phyloP scores from a whole-genome alignment of 2,797 vertebrate genomes.

The Sphenopsis melanotis region DNA sequence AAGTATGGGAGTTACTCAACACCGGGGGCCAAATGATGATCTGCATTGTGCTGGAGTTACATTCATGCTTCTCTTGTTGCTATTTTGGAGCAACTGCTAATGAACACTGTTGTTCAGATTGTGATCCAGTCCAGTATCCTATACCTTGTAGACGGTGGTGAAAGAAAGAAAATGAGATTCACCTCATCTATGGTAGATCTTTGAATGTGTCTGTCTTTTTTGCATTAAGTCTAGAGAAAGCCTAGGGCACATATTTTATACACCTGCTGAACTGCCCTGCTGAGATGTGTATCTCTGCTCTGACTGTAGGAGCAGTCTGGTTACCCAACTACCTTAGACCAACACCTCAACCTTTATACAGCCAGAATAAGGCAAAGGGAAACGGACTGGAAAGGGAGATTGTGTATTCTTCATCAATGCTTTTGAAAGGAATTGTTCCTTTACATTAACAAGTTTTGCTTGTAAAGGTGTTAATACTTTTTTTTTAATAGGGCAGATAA shows the following conservation, averaged over 20 bases:
- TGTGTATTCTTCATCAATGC: background rate
- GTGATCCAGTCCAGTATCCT: background rate
- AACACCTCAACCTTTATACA: background rate
- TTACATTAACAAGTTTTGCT: background rate
- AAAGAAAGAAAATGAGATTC: background rate
- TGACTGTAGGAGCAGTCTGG: background rate
- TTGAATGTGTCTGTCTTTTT: background rate
- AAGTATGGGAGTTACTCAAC: slow-evolving; percentile 66
- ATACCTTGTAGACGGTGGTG: background rate
- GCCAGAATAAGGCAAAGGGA: background rate
- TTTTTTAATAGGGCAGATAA: background rate
- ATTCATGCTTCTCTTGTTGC: background rate
- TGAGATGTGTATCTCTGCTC: slow-evolving; percentile 1
- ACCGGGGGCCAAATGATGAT: slow-evolving; percentile 9
- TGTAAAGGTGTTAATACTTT: background rate
- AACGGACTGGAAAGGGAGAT: background rate
- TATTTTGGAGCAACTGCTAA: background rate
- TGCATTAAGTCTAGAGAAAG: background rate
- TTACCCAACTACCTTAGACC: background rate
- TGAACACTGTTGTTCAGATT: background rate
- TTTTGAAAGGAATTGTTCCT: background rate
- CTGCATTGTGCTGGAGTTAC: background rate
- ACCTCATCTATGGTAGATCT: background rate
- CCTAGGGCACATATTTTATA: slow-evolving; percentile 43
- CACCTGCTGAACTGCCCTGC: slow-evolving; percentile 13